Evolutionary conservation across 2,888 invertebrate genomes (phyloP), one percentile per base, ranked within the genome.

Genomic region (Galerucella nymphaeae): DNA sequence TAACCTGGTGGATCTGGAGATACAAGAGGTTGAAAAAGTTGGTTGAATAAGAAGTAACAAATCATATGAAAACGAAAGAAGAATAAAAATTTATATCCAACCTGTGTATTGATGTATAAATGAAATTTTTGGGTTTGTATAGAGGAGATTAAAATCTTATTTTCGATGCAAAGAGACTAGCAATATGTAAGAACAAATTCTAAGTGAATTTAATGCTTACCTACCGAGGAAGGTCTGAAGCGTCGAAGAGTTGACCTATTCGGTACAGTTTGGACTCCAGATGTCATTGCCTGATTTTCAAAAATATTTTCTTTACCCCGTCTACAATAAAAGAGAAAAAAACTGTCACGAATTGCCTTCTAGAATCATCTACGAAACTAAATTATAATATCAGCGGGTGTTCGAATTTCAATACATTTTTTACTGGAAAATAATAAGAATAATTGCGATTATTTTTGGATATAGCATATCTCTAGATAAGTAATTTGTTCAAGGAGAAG

Each of bases 261-360:
- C 63, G 61, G 58, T 42, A 67, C 65, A 65, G 65, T 72, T 70
- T 70, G 71, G 65, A 72, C 65, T 64, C 70, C 75, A 45, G 75
- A 72, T 70, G 75, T 75, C 72, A 75, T 75, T 63, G 64, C 75
- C 70, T 66, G 61, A 71, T 64, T 72, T 70, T 64, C 72, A n/a
- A n/a, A 74, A 30, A 38, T 66, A 65, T 53, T n/a, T 66, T 72
- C 65, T 23, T 62, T 61, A 53, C 70, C 18, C 74, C 67, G 72
- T 63, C 75, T 75, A 72, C 42, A 75, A 72, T 63, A 61, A 70
- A 75, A 75, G 61, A 70, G 63, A 69, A 57, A 45, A 1, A 66
- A 70, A 38, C 1, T 16, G 48, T 66, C 66, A 57, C 41, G 57
- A 66, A 18, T 38, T 55, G 18, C 16, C 23, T 58, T 2, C 10